Base-by-base conservation (phyloP, 2,888 invertebrate genomes). In the Heliconius ismenius region DNA sequence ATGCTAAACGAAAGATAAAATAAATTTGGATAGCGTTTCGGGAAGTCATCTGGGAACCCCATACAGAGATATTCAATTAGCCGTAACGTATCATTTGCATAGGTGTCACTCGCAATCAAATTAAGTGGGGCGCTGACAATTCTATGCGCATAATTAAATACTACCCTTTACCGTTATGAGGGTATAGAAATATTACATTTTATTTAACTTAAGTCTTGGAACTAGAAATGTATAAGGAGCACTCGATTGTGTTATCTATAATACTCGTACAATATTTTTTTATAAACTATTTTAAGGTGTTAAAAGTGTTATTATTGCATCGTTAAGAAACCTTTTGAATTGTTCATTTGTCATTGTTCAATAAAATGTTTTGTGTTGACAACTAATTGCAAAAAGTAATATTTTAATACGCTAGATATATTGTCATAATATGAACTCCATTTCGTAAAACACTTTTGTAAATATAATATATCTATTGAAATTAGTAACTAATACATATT, bases 61-160 rank as follows among this genome's bases (percentile, higher is more conserved):
- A 83, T 79, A 93, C 93, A 91, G 89, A 90, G 90, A 91, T 92
- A 93, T 92, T 93, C 93, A 92, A 93, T 93, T 94, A 92, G 86
- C 84, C 85, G 87, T 87, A 85, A 89, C 90, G 88, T 86, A 89
- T 90, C 87, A 93, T 93, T 93, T 93, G 92, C 93, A 93, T 92
- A 91, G 90, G 92, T 92, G 92, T 92, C 91, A 87, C 83, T 87
- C 87, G 88, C 91, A 90, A 92, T 92, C 90, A 91, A 92, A 91
- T 93, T 90, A 92, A 91, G 88, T 91, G 90, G 87, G 85, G 87
- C 87, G 86, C 85, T 87, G 86, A 87, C 89, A 88, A 87, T 90
- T 88, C 84, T 87, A 89, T 84, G 85, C 85, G 91, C 89, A 91
- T 92, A 92, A 92, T 92, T 90, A 87, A 92, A 90, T 92, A 86